phyloP scores from a whole-genome alignment of 2,797 vertebrate genomes.

The Sarcophilus harrisii region DNA sequence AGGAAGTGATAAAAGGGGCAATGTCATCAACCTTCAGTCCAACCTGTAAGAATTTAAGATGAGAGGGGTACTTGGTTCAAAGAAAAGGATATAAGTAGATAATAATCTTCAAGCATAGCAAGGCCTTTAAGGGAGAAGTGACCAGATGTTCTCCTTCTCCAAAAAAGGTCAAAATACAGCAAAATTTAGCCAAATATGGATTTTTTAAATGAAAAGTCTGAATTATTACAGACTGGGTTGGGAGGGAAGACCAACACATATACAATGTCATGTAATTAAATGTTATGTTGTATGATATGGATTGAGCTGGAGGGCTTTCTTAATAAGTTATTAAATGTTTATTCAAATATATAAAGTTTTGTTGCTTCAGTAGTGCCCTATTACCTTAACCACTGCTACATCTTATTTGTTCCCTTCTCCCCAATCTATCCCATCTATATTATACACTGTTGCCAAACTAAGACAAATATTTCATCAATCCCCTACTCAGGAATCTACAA shows the following conservation, averaged over 20 bases:
- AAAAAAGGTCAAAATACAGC: background rate
- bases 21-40: too few species aligned
- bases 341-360: background rate
- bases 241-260: background rate
- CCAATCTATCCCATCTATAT: background rate
- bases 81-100: background rate
- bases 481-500: background rate
- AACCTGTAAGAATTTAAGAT: background rate
- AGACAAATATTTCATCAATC: background rate
- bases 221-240: background rate
- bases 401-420: rapidly evolving
- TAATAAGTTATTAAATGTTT: background rate
- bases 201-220: background rate
- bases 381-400: background rate
- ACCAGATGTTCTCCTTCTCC: background rate
- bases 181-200: background rate
- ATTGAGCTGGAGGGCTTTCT: background rate
- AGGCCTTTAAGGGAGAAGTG: background rate
- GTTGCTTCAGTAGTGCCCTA: background rate
- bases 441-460: background rate
- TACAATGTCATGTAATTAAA: background rate
- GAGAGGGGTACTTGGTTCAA: background rate
- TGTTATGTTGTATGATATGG: background rate
- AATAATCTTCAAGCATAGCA: background rate
- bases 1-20: background rate